Conservation (phyloP, 2,888 invertebrate species). For the Drosophila paucipuncta region DNA sequence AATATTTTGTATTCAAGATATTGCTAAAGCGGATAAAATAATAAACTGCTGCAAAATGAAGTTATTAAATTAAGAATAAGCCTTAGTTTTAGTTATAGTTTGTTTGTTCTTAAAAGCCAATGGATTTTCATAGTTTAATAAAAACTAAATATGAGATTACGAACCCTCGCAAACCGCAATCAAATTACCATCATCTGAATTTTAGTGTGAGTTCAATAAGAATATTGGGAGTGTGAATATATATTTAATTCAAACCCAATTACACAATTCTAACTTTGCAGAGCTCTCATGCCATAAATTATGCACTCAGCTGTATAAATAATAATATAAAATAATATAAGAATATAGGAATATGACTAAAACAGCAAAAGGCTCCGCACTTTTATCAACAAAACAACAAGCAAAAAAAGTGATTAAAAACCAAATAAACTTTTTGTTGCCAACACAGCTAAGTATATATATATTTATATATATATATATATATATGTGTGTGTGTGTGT, state of each 20-base stretch:
- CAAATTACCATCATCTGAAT: too few relatives aligned
- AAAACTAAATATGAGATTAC: too few relatives aligned
- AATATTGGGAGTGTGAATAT: not conserved
- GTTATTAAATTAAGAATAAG: not conserved
- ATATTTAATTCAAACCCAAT: not conserved
- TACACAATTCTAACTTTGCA: not conserved
- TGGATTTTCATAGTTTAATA: too few relatives aligned
- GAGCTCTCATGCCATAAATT: not conserved
- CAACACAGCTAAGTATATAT: not conserved
- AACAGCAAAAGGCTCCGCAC: not conserved
- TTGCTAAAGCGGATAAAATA: not conserved
- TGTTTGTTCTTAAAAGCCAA: not conserved
- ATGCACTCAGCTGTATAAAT: not conserved
- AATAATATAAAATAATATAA: not conserved
- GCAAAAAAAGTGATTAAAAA: not conserved
- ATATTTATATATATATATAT: too few relatives aligned
- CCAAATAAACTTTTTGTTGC: not conserved
- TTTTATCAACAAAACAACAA: not conserved
- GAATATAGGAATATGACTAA: not conserved
- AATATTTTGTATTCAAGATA: not conserved
- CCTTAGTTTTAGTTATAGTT: not conserved
- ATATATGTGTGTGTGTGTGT: not conserved
- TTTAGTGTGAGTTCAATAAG: not conserved
- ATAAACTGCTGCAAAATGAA: rapidly evolving
- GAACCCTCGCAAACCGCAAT: too few relatives aligned